Evolutionary conservation across 2,797 vertebrate species (phyloP), one percentile per base, ranked within the genome.

Genomic region (Esox masquinongy): DNA sequence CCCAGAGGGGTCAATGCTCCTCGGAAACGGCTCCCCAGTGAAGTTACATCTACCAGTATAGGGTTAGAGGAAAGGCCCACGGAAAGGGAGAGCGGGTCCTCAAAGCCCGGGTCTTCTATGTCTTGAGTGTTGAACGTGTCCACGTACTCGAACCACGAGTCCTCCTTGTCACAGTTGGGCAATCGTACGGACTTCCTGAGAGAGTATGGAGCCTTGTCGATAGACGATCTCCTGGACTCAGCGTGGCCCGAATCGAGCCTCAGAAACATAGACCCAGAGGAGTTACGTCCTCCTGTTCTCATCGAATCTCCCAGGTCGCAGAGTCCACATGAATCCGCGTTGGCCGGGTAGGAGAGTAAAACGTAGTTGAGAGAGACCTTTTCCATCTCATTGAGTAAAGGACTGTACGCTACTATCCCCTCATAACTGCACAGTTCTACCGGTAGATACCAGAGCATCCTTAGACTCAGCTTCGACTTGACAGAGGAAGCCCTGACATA

Each of bases 361-460:
- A 29, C 70, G 49, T 71, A 71, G 17, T 29, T 17, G 24, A 29
- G 3, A 16, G 69, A 49, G 7, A 49, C 43, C 39, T 26, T 49
- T n/a, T 49, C 69, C 47, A 70, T 49, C 14, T 51, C 22, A 6
- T 70, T 22, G 11, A 70, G 39, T 49, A 70, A 49, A 14, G 39
- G 43, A 2, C 49, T 16, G 70, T 71, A 53, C 15, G 70, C 49
- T 4, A 53, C 49, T 26, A 71, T 71, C 4, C 49, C 70, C 4
- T 16, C 14, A 16, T 31, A 53, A 11, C 70, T 71, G 47, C 70
- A 71, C 47, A 71, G 70, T 29, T 71, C 70, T 3, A 71, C 26
- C 49, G 49, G 70, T 16, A 71, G 70, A 29, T 71, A 71, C 70
- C 70, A 71, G 69, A 71, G 70, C 70, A 71, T 53, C 26, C 70